Evolutionary conservation across 2,797 vertebrate genomes (phyloP).

Genomic region (Anomalospiza imberbis): DNA sequence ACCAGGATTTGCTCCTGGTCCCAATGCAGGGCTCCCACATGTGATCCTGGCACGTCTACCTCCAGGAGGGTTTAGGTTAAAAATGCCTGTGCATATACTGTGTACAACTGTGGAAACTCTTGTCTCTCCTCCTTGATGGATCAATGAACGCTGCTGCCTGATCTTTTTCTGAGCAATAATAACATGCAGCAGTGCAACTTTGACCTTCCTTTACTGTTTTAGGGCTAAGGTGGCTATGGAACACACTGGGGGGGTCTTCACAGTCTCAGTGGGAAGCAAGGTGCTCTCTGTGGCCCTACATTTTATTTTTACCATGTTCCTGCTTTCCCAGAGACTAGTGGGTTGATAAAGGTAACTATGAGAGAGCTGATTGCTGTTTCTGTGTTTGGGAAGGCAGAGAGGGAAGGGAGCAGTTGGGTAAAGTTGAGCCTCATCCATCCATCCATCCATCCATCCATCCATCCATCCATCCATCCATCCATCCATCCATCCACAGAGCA

Average conservation of each 20-base stretch:
- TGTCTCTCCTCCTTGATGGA: background rate
- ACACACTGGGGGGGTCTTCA: background rate
- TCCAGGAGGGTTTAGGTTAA: background rate
- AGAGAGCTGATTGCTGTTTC: background rate
- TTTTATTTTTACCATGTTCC: background rate
- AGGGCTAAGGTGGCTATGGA: background rate
- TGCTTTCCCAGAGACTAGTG: background rate
- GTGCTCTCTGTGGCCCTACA: background rate
- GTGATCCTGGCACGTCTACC: background rate
- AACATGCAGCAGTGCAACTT: background rate
- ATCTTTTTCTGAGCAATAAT: constrained; percentile 39
- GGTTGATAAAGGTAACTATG: background rate
- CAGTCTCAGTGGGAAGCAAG: background rate
- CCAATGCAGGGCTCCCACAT: accelerated
- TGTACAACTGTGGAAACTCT: background rate
- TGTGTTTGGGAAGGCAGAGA: background rate
- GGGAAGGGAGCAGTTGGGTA: background rate
- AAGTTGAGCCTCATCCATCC: background rate
- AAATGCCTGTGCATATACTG: background rate
- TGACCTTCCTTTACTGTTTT: background rate
- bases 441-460: background rate
- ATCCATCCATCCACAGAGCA: background rate
- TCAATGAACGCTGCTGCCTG: background rate
- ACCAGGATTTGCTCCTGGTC: background rate
- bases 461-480: background rate